Conservation (phyloP, 2,888 invertebrate genomes). For the Drosophila greeni region DNA sequence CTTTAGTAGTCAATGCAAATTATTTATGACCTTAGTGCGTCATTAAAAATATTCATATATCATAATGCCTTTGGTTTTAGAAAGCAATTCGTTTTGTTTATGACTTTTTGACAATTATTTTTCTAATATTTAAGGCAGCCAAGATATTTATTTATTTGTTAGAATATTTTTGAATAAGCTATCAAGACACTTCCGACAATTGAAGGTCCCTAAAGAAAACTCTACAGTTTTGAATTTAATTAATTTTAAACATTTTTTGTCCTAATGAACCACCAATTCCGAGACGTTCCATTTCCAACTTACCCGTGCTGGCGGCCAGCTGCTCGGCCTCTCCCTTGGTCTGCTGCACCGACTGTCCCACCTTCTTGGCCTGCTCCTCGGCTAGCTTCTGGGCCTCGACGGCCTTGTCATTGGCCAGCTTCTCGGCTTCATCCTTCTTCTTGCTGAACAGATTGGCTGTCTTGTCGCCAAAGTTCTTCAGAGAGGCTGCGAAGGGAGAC, state of each 20-base stretch:
- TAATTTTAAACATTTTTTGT: neutral
- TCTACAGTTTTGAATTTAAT: neutral
- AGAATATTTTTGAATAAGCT: neutral
- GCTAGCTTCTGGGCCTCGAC: constrained; percentile 82
- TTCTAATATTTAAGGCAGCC: neutral
- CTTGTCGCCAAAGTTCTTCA: constrained; percentile 86
- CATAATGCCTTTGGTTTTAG: constrained; percentile 1
- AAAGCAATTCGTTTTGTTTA: constrained; percentile 6
- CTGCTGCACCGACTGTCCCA: constrained; percentile 82
- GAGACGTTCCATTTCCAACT: constrained; percentile 24
- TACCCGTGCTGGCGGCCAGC: constrained; percentile 80
- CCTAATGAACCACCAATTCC: neutral
- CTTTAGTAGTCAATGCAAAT: neutral
- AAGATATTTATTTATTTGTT: neutral
- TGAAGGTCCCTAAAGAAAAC: neutral
- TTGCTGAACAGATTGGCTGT: constrained; percentile 85
- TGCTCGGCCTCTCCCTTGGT: constrained; percentile 81
- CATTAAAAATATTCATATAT: constrained; percentile 1
- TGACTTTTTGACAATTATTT: constrained; percentile 2
- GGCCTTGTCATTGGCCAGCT: constrained; percentile 83
- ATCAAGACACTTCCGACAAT: neutral
- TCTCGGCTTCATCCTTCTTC: constrained; percentile 86
- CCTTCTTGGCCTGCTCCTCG: constrained; percentile 83
- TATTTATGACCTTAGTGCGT: constrained; percentile 5
- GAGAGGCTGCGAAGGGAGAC: constrained; percentile 80